Evolutionary conservation across 2,797 vertebrate species (phyloP), one percentile per base, ranked within the genome.

Genomic region (Benthosema pterotum): DNA sequence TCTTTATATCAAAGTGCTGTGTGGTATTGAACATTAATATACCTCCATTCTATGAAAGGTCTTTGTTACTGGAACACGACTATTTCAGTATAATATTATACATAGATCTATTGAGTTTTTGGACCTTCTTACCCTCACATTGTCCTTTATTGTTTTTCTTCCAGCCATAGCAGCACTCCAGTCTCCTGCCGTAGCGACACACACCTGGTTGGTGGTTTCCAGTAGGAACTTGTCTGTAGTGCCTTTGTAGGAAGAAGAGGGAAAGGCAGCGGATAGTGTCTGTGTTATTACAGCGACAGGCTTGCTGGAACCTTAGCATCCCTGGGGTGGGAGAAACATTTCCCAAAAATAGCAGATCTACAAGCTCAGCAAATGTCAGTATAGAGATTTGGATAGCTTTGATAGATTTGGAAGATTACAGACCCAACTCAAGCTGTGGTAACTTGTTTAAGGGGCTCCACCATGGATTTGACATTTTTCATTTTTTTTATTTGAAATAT

Each of bases 161-260:
- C 98, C 98, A 99, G 77, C 96, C 98, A 7, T 97, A 95, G 88
- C 96, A 99, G 83, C 98, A 99, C 83, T 98, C 96, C 68, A 94
- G 60, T 58, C 84, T 93, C 67, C 91, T 88, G 66, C 96, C 97
- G 5, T 96, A 99, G 79, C 63, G 95, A 87, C 98, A 99, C 62
- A 97, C 55, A 12, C 96, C 97, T 59, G 93, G 86, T 72, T 91
- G 92, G 87, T 91, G 92, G 87, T 60, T 93, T 73, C 88, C 86
- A 54, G 82, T 52, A 54, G 83, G 83, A 48, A 84, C 83, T 74
- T 95, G 91, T 78, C 89, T 80, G n/a, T 13, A 82, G 78, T 91
- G 83, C 69, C 92, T 93, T 84, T 71, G 66, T 50, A 52, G 53
- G 53, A 74, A 52, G 14, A 75, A 57, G 57, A 79, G 51, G 69